Evolutionary conservation across 2,888 invertebrate species (phyloP).

Genomic region (Aplocera efformata): DNA sequence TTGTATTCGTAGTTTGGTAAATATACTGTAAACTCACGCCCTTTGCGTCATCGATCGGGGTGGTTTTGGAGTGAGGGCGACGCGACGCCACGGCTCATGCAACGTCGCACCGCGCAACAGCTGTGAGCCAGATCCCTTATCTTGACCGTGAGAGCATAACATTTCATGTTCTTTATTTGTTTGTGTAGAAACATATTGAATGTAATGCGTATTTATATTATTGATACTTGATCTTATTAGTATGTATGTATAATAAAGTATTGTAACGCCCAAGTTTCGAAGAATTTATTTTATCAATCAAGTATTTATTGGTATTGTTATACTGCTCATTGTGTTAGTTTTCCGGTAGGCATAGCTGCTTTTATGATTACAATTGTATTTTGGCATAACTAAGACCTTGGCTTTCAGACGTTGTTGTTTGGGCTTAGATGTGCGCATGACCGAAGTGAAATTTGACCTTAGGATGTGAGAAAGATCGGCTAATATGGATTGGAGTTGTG

Average conservation of each 20-base stretch:
- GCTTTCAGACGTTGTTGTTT: slow-evolving; percentile 15
- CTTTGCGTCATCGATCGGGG: slow-evolving; percentile 55
- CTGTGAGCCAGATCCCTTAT: slow-evolving; percentile 68
- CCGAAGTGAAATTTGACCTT: slow-evolving; percentile 18
- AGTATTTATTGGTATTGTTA: slow-evolving; percentile 11
- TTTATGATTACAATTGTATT: slow-evolving; percentile 20
- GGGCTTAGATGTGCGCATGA: slow-evolving; percentile 18
- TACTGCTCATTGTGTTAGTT: slow-evolving; percentile 17
- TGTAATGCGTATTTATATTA: slow-evolving; percentile 13
- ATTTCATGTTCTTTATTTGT: slow-evolving; percentile 39
- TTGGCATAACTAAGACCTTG: slow-evolving; percentile 13
- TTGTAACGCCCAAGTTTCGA: slow-evolving; percentile 15
- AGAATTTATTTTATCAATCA: slow-evolving; percentile 13
- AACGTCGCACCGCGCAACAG: slow-evolving; percentile 65
- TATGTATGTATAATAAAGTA: slow-evolving; percentile 11
- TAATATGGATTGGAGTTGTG: neutral
- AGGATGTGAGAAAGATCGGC: slow-evolving; percentile 11
- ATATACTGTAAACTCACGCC: slow-evolving; percentile 23
- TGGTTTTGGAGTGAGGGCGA: slow-evolving; percentile 50
- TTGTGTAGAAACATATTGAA: slow-evolving; percentile 25
- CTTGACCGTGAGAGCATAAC: slow-evolving; percentile 73
- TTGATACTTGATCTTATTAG: slow-evolving; percentile 10
- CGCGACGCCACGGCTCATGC: slow-evolving; percentile 45
- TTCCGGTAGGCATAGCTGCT: slow-evolving; percentile 24
- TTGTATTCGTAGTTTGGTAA: slow-evolving; percentile 21